phyloP scores from a whole-genome alignment of 2,113 vertebrate species.

The Antechinus stuartii region DNA sequence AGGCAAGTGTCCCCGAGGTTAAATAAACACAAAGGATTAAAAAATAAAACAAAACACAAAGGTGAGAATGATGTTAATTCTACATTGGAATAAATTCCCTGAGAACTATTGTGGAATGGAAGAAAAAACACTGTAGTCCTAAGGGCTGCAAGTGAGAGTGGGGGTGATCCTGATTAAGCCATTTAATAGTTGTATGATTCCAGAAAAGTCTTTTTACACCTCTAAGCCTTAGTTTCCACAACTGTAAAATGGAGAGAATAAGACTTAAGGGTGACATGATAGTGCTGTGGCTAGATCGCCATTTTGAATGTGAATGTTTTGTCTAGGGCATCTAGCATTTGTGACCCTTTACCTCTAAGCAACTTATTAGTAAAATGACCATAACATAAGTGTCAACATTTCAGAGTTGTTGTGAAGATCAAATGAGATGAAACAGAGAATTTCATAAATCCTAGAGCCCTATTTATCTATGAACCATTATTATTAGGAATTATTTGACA shows the following conservation, averaged over 20 bases:
- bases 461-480: neutral
- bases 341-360: neutral
- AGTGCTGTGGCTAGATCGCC: neutral
- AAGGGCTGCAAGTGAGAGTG: neutral
- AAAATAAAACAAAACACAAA: neutral
- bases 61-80: neutral
- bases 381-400: neutral
- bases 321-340: neutral
- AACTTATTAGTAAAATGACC: neutral
- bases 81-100: slow-evolving; percentile 36
- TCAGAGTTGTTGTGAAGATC: neutral
- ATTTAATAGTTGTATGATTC: neutral
- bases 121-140: neutral
- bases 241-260: neutral
- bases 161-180: neutral
- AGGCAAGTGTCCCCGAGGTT: neutral
- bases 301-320: neutral
- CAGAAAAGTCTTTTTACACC: neutral
- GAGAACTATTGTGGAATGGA: neutral
- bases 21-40: neutral
- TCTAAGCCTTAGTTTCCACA: neutral
- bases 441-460: neutral
- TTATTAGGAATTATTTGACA: neutral
- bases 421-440: neutral
- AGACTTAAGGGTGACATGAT: neutral